Evolutionary conservation across 2,888 invertebrate species (phyloP).

Genomic region (Oegoconia quadripuncta): DNA sequence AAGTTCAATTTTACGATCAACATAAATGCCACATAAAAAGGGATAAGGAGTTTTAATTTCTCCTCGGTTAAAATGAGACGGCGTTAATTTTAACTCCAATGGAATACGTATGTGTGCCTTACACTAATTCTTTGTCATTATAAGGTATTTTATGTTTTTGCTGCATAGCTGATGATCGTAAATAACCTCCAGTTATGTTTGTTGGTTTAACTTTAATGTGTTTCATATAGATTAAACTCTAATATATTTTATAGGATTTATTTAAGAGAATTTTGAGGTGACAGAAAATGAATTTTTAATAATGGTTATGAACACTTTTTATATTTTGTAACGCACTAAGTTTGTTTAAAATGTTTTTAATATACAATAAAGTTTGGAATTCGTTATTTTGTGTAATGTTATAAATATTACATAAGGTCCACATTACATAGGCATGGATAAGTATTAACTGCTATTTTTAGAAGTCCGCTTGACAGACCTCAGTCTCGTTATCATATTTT

Average conservation of each 20-base stretch:
- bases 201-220: conserved; percentile 67
- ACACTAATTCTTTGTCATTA: conserved; percentile 67
- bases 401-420: too few relatives aligned
- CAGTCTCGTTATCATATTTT: too few relatives aligned
- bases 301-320: conserved; percentile 5
- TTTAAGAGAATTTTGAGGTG: conserved; percentile 10
- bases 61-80: conserved; percentile 60
- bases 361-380: too few relatives aligned
- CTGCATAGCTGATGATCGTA: conserved; percentile 54
- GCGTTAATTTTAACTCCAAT: conserved; percentile 71
- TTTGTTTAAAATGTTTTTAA: too few relatives aligned
- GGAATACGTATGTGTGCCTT: conserved; percentile 24
- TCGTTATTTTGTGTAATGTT: too few relatives aligned
- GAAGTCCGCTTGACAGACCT: too few relatives aligned
- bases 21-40: conserved; percentile 77
- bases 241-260: conserved; percentile 49
- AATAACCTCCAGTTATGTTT: conserved; percentile 65
- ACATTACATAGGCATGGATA: too few relatives aligned
- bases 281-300: conserved; percentile 8
- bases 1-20: conserved; percentile 60
- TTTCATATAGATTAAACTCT: conserved; percentile 64
- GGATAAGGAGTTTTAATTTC: conserved; percentile 75
- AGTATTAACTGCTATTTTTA: too few relatives aligned
- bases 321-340: too few relatives aligned
- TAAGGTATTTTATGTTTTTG: conserved; percentile 52